phyloP scores from a whole-genome alignment of 2,113 vertebrate genomes.

The Parus major region DNA sequence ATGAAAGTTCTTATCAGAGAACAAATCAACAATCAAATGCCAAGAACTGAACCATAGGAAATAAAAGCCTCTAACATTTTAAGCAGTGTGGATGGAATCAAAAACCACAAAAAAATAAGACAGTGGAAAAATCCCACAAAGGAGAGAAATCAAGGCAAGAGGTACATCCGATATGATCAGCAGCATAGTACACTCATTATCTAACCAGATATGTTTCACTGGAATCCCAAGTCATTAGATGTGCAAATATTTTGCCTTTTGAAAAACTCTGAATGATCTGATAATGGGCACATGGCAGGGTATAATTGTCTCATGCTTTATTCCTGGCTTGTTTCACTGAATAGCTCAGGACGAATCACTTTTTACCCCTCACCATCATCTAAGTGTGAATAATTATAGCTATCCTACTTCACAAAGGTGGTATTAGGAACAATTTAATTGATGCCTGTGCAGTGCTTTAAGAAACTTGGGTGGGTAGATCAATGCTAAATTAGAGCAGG shows the following conservation, averaged over 20 bases:
- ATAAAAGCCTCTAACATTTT: not conserved
- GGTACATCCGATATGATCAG: not conserved
- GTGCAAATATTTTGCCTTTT: slow-evolving; percentile 45
- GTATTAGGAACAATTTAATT: slow-evolving; percentile 48
- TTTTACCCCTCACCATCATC: slow-evolving; percentile 14
- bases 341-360: not conserved
- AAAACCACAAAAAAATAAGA: not conserved
- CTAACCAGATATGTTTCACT: not conserved
- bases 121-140: not conserved
- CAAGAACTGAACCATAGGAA: not conserved
- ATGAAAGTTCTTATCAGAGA: not conserved
- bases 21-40: not conserved
- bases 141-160: not conserved
- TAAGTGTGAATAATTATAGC: slow-evolving; percentile 46
- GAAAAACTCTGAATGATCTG: slow-evolving; percentile 21
- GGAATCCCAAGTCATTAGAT: not conserved
- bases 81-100: not conserved
- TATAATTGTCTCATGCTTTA: slow-evolving; percentile 3
- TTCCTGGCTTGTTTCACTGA: not conserved
- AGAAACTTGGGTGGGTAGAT: slow-evolving; percentile 64
- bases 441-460: slow-evolving; percentile 17
- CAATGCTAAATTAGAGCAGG: slow-evolving; percentile 55
- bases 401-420: slow-evolving; percentile 36
- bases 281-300: not conserved
- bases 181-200: not conserved